Conservation (phyloP, 2,797 vertebrate species). For the Falco berigora region DNA sequence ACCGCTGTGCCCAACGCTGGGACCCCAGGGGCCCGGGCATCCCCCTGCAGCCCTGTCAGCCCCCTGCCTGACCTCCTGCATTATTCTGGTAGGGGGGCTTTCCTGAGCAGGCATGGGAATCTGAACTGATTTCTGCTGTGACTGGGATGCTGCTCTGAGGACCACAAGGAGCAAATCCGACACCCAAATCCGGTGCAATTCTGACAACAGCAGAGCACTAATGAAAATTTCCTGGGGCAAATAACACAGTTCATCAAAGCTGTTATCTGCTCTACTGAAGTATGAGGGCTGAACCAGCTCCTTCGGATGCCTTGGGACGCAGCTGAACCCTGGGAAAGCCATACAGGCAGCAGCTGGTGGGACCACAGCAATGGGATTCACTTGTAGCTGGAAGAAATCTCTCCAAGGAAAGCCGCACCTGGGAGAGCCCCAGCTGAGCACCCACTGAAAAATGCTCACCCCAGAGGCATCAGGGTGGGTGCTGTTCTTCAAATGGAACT, state of each 20-base stretch:
- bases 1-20: accelerated
- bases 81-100: not conserved
- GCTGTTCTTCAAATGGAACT: not conserved
- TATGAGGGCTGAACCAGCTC: not conserved
- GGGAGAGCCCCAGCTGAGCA: not conserved
- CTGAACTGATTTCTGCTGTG: not conserved
- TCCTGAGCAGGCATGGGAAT: not conserved
- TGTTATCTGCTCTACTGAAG: not conserved
- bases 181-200: not conserved
- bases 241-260: not conserved
- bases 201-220: not conserved
- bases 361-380: not conserved
- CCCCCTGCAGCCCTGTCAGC: not conserved
- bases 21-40: accelerated
- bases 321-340: not conserved
- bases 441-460: not conserved
- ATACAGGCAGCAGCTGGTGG: not conserved
- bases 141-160: not conserved
- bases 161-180: accelerated
- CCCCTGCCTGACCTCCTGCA: accelerated
- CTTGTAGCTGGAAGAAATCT: not conserved
- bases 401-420: not conserved
- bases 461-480: not conserved
- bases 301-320: not conserved
- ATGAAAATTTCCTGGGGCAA: not conserved